Conservation (phyloP, 1,140 invertebrate genomes). For the Gryon sp. region DNA sequence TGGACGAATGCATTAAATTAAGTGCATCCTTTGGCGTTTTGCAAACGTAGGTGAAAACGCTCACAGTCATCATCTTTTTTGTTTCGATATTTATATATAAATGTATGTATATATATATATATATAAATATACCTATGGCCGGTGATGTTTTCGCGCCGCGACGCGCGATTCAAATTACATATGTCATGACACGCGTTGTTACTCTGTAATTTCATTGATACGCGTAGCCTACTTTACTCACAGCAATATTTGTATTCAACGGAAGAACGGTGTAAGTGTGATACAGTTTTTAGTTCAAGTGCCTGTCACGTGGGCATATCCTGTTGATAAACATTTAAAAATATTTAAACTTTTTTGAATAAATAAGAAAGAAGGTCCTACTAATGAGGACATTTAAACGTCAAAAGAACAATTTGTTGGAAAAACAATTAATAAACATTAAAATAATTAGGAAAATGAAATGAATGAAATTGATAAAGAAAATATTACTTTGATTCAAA, state of each 20-base stretch:
- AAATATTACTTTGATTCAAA: too few species aligned
- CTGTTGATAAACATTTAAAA: too few species aligned
- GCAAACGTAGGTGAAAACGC: conserved; percentile 40
- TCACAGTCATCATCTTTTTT: conserved; percentile 9
- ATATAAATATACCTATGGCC: too few species aligned
- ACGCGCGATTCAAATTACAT: conserved; percentile 5
- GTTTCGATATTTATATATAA: background rate
- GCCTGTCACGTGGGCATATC: background rate
- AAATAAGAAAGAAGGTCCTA: too few species aligned
- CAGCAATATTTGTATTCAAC: background rate
- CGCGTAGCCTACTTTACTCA: conserved; percentile 25
- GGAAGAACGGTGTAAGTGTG: background rate
- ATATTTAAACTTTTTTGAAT: too few species aligned
- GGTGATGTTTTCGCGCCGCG: conserved; percentile 1
- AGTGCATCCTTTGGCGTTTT: conserved; percentile 51
- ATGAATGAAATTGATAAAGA: too few species aligned
- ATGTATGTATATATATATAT: too few species aligned
- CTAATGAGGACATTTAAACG: too few species aligned
- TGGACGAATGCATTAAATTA: conserved; percentile 61
- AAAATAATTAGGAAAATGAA: too few species aligned
- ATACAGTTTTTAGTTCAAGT: background rate
- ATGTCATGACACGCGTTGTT: conserved; percentile 8
- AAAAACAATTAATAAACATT: too few species aligned
- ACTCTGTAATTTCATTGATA: conserved; percentile 26
- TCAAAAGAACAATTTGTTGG: too few species aligned